These are phyloP conservation scores for Corythaixoides concolor DNA, from an alignment of 2,113 vertebrate genomes.

Conservation along the genomic window DNA sequence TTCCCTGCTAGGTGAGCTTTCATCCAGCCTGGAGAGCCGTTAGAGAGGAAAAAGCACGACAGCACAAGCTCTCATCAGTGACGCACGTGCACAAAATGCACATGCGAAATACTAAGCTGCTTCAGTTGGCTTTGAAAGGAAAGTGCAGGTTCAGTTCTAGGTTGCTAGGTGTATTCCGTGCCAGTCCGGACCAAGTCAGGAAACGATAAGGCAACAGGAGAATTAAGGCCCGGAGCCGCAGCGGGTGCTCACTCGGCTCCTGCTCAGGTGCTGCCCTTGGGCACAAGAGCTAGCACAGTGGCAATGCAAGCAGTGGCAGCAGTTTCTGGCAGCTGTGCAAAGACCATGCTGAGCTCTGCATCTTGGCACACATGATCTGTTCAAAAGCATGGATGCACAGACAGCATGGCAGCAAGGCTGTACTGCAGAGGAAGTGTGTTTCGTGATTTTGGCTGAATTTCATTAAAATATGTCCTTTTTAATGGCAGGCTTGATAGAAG, in stretches of 20 bases:
- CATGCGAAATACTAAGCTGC: not conserved
- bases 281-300: not conserved
- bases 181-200: not conserved
- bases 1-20: not conserved
- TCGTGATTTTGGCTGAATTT: not conserved
- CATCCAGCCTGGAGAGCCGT: not conserved
- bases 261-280: not conserved
- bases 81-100: no score
- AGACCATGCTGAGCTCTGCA: not conserved
- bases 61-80: fast-evolving
- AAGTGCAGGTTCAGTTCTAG: not conserved
- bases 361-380: fast-evolving
- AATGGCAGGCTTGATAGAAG: not conserved
- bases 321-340: not conserved
- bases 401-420: not conserved
- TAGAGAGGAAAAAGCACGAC: no score
- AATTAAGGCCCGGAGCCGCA: not conserved
- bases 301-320: not conserved
- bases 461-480: not conserved
- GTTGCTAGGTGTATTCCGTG: fast-evolving
- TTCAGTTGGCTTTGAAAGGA: not conserved
- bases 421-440: not conserved
- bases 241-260: not conserved
- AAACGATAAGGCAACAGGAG: not conserved
- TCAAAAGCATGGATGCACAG: not conserved